phyloP scores from a whole-genome alignment of 2,888 invertebrate species.

The Cyrtodaria siliqua region DNA sequence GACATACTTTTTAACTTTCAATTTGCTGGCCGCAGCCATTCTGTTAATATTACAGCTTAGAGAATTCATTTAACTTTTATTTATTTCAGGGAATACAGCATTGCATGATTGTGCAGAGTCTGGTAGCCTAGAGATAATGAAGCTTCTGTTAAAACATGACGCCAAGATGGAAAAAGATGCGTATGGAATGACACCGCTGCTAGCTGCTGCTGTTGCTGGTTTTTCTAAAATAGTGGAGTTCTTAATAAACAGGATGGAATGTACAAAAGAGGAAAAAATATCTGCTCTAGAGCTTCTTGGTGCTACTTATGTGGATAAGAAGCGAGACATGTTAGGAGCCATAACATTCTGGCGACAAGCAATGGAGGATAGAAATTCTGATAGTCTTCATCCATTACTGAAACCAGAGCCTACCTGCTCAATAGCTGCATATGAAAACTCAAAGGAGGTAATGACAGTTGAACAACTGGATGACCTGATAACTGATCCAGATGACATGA shows the following conservation, averaged over 20 bases:
- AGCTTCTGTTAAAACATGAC: conserved; percentile 94
- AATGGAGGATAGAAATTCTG: conserved; percentile 90
- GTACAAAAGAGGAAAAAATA: conserved; percentile 90
- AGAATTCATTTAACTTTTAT: too few relatives aligned
- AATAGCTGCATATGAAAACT: conserved; percentile 95
- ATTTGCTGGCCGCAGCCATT: too few relatives aligned
- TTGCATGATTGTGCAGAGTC: conserved; percentile 99
- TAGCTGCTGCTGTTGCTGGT: conserved; percentile 96
- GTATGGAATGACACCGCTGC: conserved; percentile 97
- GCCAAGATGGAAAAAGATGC: conserved; percentile 98
- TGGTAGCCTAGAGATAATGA: conserved; percentile 96
- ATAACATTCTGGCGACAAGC: conserved; percentile 96
- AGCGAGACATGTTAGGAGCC: conserved; percentile 95
- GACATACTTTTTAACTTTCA: too few relatives aligned
- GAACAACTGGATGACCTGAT: conserved; percentile 94
- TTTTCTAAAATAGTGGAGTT: conserved; percentile 97
- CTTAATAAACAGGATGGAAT: conserved; percentile 89
- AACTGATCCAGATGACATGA: conserved; percentile 97
- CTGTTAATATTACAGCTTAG: too few relatives aligned
- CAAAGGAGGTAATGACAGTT: conserved; percentile 92
- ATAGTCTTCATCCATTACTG: conserved; percentile 87
- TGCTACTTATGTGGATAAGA: conserved; percentile 98
- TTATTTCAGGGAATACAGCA: conserved; percentile 92
- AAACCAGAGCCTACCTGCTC: conserved; percentile 91
- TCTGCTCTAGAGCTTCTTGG: conserved; percentile 96